Base-by-base conservation (phyloP, 2,888 invertebrate genomes). In the Hypselothyrea guttata region DNA sequence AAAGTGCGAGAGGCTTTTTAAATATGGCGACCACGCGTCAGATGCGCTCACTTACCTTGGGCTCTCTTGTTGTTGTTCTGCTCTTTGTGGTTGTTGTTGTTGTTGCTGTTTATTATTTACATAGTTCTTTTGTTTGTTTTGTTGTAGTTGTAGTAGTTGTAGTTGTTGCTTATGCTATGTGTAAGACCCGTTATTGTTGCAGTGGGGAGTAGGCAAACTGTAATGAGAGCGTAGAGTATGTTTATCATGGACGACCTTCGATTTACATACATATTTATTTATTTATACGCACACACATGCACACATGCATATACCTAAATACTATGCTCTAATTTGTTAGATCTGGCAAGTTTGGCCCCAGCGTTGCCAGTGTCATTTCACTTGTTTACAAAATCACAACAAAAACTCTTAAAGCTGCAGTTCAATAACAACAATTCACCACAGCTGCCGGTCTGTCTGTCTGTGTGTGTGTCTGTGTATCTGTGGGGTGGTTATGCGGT, bases 171-270 rank as follows among this genome's bases (percentile, higher is more conserved):
- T 74, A 82, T 54, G 38, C 65, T 63, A 84, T 47, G 61, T 79
- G 60, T 71, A 71, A 56, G 71, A 71, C 78, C 82, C 84, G 82
- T 67, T 67, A 51, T 58, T 67, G 62, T 84, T 84, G 66, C 84
- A 62, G 56, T 84, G 53, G 56, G 63, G 59, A 54, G 55, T 57
- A 65, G 61, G 81, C 61, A 73, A 69, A 71, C 75, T 71, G 74
- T 48, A 63, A 55, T 48, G 51, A 48, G 49, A 72, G 37, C 22
- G 22, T 22, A 22, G 2, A 22, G 22, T 22, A 22, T 38, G 42
- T 31, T 31, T 9, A 49, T 46, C 11, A 49, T 37, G 46, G 49
- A 27, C 40, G 53, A 66, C 68, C 71, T 69, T 69, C 59, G 68
- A 31, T 44, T 48, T 34, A 18, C 38, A 44, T 38, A 38, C 13